Conservation (phyloP, 1,140 invertebrate genomes). For the Plodia interpunctella region DNA sequence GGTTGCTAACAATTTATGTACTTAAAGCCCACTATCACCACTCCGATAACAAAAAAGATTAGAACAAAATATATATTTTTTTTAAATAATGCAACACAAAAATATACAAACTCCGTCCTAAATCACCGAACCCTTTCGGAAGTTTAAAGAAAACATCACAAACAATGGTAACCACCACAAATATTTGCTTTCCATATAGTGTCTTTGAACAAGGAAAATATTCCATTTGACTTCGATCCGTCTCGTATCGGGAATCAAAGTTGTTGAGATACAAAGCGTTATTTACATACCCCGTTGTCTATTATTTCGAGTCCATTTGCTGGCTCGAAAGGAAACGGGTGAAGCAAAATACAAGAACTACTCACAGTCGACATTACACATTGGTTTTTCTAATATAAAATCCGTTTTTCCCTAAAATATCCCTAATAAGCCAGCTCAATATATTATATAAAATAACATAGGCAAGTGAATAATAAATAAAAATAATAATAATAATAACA, state of each 20-base stretch:
- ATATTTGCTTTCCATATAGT: not conserved
- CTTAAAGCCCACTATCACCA: too few species aligned
- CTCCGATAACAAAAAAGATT: too few species aligned
- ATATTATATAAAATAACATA: too few species aligned
- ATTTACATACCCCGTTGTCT: conserved; percentile 2
- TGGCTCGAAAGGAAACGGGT: not conserved
- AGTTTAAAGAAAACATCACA: not conserved
- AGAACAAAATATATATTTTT: not conserved
- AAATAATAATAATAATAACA: too few species aligned
- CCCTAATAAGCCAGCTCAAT: too few species aligned
- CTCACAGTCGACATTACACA: not conserved
- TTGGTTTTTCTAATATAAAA: too few species aligned
- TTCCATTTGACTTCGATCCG: not conserved
- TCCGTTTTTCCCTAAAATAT: too few species aligned
- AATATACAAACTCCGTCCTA: too few species aligned
- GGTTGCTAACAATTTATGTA: too few species aligned
- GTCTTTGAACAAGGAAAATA: not conserved
- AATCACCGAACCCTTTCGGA: not conserved
- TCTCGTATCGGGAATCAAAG: not conserved
- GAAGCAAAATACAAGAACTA: not conserved
- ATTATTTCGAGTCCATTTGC: not conserved
- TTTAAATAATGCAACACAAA: not conserved
- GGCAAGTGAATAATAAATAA: too few species aligned
- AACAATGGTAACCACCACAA: not conserved
- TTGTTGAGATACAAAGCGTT: not conserved